Base-by-base conservation (phyloP, 2,113 vertebrate genomes). In the Muntiacus reevesi region DNA sequence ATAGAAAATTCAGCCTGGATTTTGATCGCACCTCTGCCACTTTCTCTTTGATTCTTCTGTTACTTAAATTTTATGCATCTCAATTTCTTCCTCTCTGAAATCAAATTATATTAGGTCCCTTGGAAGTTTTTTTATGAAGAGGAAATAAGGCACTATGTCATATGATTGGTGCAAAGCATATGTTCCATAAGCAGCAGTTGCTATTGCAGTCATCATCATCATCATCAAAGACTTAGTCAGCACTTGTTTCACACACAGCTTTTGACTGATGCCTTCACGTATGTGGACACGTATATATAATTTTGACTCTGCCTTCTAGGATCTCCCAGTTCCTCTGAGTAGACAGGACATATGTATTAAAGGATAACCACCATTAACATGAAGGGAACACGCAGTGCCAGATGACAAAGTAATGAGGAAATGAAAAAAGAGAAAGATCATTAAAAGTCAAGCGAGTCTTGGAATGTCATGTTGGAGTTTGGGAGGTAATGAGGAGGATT, bases 381-480 rank as follows among this genome's bases (percentile, higher is more conserved):
- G 40, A 91, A 84, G 57, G 5, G 2, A 17, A 54, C 57, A 15
- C 12, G 94, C 12, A 54, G 6, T 52, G 45, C 21, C 78, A 97
- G n/a, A 62, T 89, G 62, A 92, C n/a, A 87, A 47, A 89, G 54
- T 60, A 92, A 67, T 92, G 64, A 97, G 33, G 33, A 97, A 85
- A n/a, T 94, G 36, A 52, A 84, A 84, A 93, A 91, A 59, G 8
- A 52, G 57, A 78, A 92, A 89, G 36, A 62, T 83, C 27, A 76
- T 96, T 6, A 57, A 87, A 89, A 62, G 21, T 87, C 50, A 93
- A 86, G 33, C 40, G 15, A 87, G 36, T 88, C 30, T 96, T 79
- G 33, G 43, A 71, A 94, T 81, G 55, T 87, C 92, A 82, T 14
- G 17, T 94, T 91, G 78, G 27, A 91, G 47, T 93, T 85, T 91